These are phyloP conservation scores for Coelopa frigida DNA, from an alignment of 1,140 invertebrate species.

Conservation along the genomic window DNA sequence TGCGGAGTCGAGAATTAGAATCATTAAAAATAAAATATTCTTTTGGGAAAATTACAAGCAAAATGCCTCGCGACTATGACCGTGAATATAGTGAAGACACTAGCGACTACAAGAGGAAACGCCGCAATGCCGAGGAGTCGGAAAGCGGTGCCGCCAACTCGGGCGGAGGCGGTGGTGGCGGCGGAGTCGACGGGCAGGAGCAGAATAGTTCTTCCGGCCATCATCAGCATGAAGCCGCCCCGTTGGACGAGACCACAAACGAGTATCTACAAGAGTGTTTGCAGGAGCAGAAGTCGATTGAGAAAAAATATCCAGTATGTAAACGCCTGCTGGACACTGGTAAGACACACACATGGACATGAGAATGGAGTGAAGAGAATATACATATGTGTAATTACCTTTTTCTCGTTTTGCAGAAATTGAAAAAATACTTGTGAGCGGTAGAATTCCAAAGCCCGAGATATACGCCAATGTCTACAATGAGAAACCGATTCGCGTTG, in stretches of 20 bases:
- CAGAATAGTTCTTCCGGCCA: slow-evolving; percentile 25
- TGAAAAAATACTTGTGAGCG: slow-evolving; percentile 54
- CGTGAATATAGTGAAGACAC: slow-evolving; percentile 41
- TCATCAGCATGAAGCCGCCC: slow-evolving; percentile 29
- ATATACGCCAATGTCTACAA: slow-evolving; percentile 76
- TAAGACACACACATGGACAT: slow-evolving; percentile 12
- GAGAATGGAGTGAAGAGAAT: too few relatives aligned
- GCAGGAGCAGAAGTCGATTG: slow-evolving; percentile 36
- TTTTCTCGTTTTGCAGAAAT: slow-evolving; percentile 50
- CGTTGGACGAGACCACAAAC: slow-evolving; percentile 38
- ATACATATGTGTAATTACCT: too few relatives aligned
- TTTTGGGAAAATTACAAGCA: too few relatives aligned
- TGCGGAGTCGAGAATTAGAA: too few relatives aligned
- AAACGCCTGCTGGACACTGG: slow-evolving; percentile 39
- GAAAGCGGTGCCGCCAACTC: slow-evolving; percentile 16
- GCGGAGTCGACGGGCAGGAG: slow-evolving; percentile 23
- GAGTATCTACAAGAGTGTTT: slow-evolving; percentile 38
- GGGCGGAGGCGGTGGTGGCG: slow-evolving; percentile 2
- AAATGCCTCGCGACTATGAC: slow-evolving; percentile 41
- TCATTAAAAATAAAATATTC: neutral
- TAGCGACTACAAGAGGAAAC: slow-evolving; percentile 38
- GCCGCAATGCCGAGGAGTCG: slow-evolving; percentile 33
- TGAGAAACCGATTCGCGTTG: slow-evolving; percentile 76
- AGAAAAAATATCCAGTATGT: slow-evolving; percentile 25
- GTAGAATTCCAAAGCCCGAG: slow-evolving; percentile 53